Evolutionary conservation across 1,140 invertebrate genomes (phyloP).

Genomic region (Popillia japonica): DNA sequence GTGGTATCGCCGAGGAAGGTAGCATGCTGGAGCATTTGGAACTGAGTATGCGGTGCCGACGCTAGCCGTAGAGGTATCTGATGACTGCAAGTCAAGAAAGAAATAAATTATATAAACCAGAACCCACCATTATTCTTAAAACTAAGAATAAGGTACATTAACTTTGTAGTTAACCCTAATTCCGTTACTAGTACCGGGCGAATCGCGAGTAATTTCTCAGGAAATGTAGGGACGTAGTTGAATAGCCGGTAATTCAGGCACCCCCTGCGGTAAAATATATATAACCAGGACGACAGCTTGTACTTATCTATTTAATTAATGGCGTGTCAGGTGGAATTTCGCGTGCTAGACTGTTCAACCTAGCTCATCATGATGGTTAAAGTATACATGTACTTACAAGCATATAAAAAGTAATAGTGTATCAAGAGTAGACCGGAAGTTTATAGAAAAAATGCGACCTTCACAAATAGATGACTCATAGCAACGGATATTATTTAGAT

Average conservation of each 20-base stretch:
- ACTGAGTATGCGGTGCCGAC: conserved; percentile 70
- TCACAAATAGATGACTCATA: no score
- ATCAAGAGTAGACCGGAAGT: conserved; percentile 3
- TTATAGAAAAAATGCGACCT: neutral
- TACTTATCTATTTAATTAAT: conserved; percentile 37
- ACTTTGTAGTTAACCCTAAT: no score
- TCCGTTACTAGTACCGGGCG: no score
- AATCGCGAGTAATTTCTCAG: no score
- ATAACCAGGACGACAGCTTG: conserved; percentile 24
- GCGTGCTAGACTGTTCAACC: neutral
- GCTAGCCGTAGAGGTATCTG: conserved; percentile 80
- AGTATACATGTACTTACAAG: neutral
- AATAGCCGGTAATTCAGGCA: no score
- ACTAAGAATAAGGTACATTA: no score
- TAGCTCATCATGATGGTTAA: neutral
- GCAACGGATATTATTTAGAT: no score
- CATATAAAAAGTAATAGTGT: neutral
- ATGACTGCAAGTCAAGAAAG: conserved; percentile 65
- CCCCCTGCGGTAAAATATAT: conserved; percentile 8
- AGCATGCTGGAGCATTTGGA: conserved; percentile 77
- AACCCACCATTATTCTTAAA: no score
- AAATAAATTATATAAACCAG: neutral
- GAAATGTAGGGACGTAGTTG: no score
- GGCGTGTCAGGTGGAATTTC: conserved; percentile 7
- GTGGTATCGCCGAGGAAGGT: conserved; percentile 80